Base-by-base conservation (phyloP, 2,888 invertebrate species). In the Lypha dubia region DNA sequence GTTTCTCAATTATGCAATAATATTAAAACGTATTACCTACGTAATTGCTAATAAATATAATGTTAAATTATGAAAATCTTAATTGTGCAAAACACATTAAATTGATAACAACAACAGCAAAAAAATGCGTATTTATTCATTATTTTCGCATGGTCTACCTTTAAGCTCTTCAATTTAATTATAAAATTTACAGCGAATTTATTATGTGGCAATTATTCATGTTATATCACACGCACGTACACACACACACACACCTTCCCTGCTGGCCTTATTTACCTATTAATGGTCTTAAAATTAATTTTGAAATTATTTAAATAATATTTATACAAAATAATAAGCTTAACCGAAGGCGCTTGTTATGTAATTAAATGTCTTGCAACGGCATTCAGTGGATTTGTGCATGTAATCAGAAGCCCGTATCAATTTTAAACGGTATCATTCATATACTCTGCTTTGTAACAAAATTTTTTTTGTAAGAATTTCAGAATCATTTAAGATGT, bases 331-430 rank as follows among this genome's bases (percentile, higher is more conserved):
- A 53, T 53, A 53, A 13, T 58, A 38, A 53, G 38, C 22, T 51
- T 13, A 38, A 68, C 68, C 68, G n/a, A 38, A 68, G 51, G 68
- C 68, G n/a, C 53, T 53, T n/a, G n/a, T 68, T 38, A 53, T 38
- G 9, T 68, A 53, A 68, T 68, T 68, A n/a, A 53, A 53, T 11
- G 15, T n/a, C n/a, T 56, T 28, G 49, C 38, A 51, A 51, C 13
- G 11, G 15, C 15, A 32, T 35, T 49, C 20, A 51, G 49, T 20
- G 8, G 4, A 67, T 22, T 63, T 24, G 9, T 24, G 15, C 38
- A n/a, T n/a, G n/a, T n/a, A n/a, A n/a, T n/a, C n/a, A n/a, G n/a
- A n/a, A n/a, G n/a, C n/a, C n/a, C n/a, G n/a, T n/a, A n/a, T n/a
- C n/a, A n/a, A n/a, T n/a, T n/a, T n/a, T n/a, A n/a, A n/a, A n/a